Base-by-base conservation (phyloP, 2,888 invertebrate species). In the Agriotes lineatus region DNA sequence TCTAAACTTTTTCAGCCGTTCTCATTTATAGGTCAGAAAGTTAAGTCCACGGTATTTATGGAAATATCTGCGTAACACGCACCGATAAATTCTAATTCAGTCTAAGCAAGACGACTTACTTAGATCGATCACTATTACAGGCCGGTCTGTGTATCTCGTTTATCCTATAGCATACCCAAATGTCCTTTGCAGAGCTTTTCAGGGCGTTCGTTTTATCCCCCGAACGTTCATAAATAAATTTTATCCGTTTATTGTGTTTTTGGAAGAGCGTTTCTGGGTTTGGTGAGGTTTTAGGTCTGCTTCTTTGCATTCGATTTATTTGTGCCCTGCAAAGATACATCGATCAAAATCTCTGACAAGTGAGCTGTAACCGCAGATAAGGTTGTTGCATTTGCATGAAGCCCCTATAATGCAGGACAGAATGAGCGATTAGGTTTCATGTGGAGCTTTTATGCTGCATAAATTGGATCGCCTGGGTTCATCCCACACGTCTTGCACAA, bases 321-420 rank as follows among this genome's bases (percentile, higher is more conserved):
- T 48, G 12, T n/a, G 19, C 20, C 20, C 19, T 22, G 25, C 48
- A 48, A 48, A 48, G 22, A 48, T 48, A 22, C 48, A 48, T 48
- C 48, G 48, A 48, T 48, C 48, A 48, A 48, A 48, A 48, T 48
- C 48, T 12, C 22, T 12, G 48, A 48, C 48, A 48, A 48, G 22
- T 19, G 12, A 48, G 12, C 48, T 48, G 48, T 48, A 48, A 48
- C 20, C 14, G 6, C 3, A 22, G 48, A 48, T 48, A 48, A 48
- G 48, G 22, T 10, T 18, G 48, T 22, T 48, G 48, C 48, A 48
- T 48, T 48, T 48, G 22, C 48, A 48, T 48, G 48, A 48, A 48
- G 19, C 25, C 48, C 12, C 48, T 48, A 5, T n/a, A 22, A 48
- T 48, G 48, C 48, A 48, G 14, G 48, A 48, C 48, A 48, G 48